Evolutionary conservation across 2,797 vertebrate species (phyloP).

Genomic region (Sphaeramia orbicularis): DNA sequence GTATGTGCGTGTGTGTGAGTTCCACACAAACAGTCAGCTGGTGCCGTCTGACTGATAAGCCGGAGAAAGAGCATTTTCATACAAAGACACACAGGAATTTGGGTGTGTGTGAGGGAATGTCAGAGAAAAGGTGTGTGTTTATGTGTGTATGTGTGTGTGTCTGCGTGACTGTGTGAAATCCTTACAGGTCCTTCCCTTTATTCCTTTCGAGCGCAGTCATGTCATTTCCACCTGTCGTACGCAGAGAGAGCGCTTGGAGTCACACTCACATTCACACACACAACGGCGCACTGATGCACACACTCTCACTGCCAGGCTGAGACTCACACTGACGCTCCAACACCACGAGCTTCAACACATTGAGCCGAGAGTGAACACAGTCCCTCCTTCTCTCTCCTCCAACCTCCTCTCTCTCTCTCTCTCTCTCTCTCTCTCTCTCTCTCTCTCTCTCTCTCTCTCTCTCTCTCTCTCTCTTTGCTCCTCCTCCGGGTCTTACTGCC

Average conservation of each 20-base stretch:
- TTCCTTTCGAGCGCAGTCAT: conserved; percentile 81
- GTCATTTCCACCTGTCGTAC: conserved; percentile 83
- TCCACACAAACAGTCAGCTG: conserved; percentile 49
- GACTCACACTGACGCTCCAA: conserved; percentile 68
- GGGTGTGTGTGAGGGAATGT: conserved; percentile 63
- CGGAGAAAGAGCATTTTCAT: conserved; percentile 31
- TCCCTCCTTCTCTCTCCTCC: conserved; percentile 62
- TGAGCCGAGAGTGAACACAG: conserved; percentile 63
- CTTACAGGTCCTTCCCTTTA: conserved; percentile 84
- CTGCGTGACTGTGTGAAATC: conserved; percentile 36
- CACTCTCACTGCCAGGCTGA: conserved; percentile 64
- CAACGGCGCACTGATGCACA: conserved; percentile 57
- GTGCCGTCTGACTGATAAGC: conserved; percentile 40
- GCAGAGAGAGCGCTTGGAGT: conserved; percentile 72
- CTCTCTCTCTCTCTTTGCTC: conserved; percentile 39
- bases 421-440: conserved; percentile 39
- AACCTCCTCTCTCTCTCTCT: conserved; percentile 37
- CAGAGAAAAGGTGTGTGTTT: conserved; percentile 37
- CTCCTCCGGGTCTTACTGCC: conserved; percentile 80
- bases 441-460: conserved; percentile 22
- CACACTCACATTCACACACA: conserved; percentile 70
- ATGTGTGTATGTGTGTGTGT: conserved; percentile 12
- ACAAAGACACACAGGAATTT: conserved; percentile 53
- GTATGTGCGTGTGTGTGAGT: conserved; percentile 22
- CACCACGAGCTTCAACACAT: conserved; percentile 63